Conservation (phyloP, 1,140 invertebrate genomes). For the Oncopodura yosiiana region DNA sequence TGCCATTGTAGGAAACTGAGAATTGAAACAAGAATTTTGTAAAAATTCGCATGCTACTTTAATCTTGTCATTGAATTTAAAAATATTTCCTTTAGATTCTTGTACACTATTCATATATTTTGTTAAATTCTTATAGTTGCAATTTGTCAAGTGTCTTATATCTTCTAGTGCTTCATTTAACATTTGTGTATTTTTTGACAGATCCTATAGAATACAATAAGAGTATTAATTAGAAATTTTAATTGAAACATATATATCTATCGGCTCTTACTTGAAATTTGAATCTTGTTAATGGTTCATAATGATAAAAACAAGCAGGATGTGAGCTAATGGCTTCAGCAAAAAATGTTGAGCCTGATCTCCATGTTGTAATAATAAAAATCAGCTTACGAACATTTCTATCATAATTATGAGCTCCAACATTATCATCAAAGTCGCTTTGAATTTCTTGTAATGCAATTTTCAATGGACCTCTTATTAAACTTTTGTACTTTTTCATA, state of each 20-base stretch:
- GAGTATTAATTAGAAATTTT: too few relatives aligned
- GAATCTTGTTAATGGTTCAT: conserved; percentile 18
- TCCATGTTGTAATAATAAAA: conserved; percentile 22
- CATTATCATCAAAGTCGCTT: too few relatives aligned
- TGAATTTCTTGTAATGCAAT: too few relatives aligned
- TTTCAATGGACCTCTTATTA: too few relatives aligned
- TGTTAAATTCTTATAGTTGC: not conserved
- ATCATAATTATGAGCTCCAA: too few relatives aligned
- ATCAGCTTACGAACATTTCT: too few relatives aligned
- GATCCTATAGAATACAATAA: too few relatives aligned
- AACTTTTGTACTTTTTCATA: too few relatives aligned
- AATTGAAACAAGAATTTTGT: not conserved
- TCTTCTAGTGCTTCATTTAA: not conserved
- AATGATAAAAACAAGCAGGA: conserved; percentile 24
- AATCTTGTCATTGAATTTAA: conserved; percentile 11
- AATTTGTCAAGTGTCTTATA: not conserved
- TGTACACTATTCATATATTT: not conserved
- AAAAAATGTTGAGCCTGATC: conserved; percentile 28
- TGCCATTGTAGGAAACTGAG: not conserved
- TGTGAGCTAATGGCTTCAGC: conserved; percentile 14
- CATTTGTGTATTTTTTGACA: too few relatives aligned
- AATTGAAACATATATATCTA: too few relatives aligned
- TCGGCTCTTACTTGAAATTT: not conserved
- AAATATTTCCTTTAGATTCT: too few relatives aligned
- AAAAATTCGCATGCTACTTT: conserved; percentile 3